Base-by-base conservation (phyloP, 1,140 invertebrate genomes). In the Mizuhopecten yessoensis region DNA sequence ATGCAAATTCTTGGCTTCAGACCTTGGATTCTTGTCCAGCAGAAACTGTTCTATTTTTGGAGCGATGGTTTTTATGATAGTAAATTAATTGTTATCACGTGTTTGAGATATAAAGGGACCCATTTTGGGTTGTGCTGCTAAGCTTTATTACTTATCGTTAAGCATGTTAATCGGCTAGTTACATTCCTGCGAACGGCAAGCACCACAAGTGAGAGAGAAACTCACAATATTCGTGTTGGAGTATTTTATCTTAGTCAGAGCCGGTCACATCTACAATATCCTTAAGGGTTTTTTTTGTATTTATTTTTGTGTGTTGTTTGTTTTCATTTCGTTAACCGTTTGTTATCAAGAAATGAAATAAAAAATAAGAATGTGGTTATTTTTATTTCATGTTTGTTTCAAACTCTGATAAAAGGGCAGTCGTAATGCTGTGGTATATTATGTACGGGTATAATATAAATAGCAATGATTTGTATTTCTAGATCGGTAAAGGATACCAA, bases 51-150 rank as follows among this genome's bases (percentile, higher is more conserved):
- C 29, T 75, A 75, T 75, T 75, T 75, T 75, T n/a, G 57, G 57
- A 23, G 2, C 23, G 23, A n/a, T 0, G 57, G 23, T 75, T 75
- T 75, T 75, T 75, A 75, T 75, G 57, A 75, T 75, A 75, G 57
- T 75, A 75, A 75, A 75, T 75, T 75, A 75, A 75, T 75, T 75
- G 57, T 75, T 75, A 75, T 75, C 57, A 75, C 17, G 57, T 75
- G 57, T 29, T 75, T 75, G 57, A 17, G 57, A 75, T 75, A 75
- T 75, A 75, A n/a, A 75, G 57, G 29, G 57, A 75, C 1, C 57
- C 57, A 75, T 75, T 75, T 75, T 75, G 57, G 57, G 57, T 29
- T 29, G 23, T 75, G 57, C n/a, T 75, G 57, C 5, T 75, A 29
- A 75, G 57, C 57, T 75, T 75, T 75, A 75, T 75, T 75, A 11